Evolutionary conservation across 2,113 vertebrate species (phyloP).

Genomic region (Psammodynastes pulverulentus): DNA sequence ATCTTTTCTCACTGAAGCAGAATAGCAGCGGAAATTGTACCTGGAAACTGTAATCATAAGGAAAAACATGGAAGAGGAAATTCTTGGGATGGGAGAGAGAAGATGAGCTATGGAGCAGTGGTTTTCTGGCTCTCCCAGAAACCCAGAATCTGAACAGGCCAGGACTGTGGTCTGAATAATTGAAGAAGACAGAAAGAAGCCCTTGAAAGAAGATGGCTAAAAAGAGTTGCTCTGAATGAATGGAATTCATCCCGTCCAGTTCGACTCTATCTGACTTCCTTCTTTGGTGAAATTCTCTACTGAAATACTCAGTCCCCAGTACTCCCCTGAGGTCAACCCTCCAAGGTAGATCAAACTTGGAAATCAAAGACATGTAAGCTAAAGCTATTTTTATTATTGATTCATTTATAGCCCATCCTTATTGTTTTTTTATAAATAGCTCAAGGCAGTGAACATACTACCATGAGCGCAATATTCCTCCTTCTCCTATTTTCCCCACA

Average conservation of each 20-base stretch:
- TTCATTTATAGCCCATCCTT: neutral
- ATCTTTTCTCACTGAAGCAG: neutral
- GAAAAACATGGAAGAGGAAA: neutral
- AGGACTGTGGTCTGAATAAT: neutral
- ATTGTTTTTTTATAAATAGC: neutral
- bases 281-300: neutral
- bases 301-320: neutral
- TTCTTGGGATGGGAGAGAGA: neutral
- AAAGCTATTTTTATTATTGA: neutral
- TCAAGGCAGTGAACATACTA: neutral
- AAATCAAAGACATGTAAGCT: neutral
- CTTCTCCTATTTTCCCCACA: neutral
- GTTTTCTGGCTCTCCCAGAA: neutral
- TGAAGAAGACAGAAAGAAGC: neutral
- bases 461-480: neutral
- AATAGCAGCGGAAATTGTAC: neutral
- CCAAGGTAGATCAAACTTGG: neutral
- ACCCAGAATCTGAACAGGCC: neutral
- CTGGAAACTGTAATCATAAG: neutral
- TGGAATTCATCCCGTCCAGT: neutral
- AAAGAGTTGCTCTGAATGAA: neutral
- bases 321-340: neutral
- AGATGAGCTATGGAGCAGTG: neutral
- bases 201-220: neutral
- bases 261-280: neutral